Evolutionary conservation across 2,113 vertebrate species (phyloP).

Genomic region (Merops nubicus): DNA sequence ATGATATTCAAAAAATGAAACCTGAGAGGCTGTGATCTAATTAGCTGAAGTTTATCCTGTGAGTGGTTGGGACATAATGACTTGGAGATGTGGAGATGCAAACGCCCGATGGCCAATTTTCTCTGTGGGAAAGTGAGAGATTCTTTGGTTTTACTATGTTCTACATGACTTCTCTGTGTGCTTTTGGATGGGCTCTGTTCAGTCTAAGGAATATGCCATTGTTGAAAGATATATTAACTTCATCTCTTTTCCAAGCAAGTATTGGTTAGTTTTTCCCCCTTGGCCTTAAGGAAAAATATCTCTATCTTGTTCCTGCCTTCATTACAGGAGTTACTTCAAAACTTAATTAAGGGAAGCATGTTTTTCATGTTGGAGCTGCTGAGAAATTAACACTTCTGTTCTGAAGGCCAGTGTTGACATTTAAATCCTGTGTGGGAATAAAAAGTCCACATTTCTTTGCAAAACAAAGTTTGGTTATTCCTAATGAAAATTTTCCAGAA

Average conservation of each 20-base stretch:
- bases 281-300: neutral
- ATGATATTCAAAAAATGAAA: slow-evolving; percentile 39
- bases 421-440: neutral
- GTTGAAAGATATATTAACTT: neutral
- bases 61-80: slow-evolving; percentile 11
- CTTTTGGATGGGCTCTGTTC: neutral
- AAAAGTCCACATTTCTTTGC: neutral
- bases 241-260: neutral
- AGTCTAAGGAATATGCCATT: neutral
- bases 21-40: slow-evolving; percentile 30
- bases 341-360: neutral
- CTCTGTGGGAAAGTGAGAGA: slow-evolving; percentile 49
- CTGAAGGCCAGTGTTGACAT: neutral
- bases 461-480: neutral
- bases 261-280: neutral
- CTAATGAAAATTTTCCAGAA: neutral
- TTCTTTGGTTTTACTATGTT: neutral
- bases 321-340: neutral
- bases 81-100: neutral
- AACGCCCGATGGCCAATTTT: slow-evolving; percentile 16
- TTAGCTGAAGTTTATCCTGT: slow-evolving; percentile 42
- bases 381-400: neutral
- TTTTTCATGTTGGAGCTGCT: neutral
- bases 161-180: neutral
- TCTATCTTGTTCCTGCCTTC: neutral